Percentiles rank a stretch among this genome's conserved stretches.
These are phyloP conservation scores for Alsophila aescularia DNA, from an alignment of 2,888 invertebrate species.

Conservation along the genomic window DNA sequence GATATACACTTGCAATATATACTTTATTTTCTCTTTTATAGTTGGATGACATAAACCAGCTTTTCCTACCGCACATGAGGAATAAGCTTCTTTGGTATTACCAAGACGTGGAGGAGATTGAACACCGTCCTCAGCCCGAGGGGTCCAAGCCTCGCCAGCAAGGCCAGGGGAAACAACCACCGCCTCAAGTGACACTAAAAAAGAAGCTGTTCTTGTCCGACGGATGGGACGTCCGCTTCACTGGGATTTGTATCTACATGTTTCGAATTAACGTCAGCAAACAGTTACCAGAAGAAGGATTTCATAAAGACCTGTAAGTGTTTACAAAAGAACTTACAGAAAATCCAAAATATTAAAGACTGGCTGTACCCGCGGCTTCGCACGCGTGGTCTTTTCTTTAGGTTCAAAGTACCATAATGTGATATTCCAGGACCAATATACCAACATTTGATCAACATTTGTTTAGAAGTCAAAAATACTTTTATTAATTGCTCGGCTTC, in stretches of 20 bases:
- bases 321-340: neutral
- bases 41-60: conserved; percentile 94
- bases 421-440: too few species aligned
- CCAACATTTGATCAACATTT: too few species aligned
- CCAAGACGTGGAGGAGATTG: conserved; percentile 92
- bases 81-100: conserved; percentile 95
- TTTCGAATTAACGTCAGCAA: conserved; percentile 93
- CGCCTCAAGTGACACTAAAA: conserved; percentile 80
- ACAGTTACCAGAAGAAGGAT: conserved; percentile 96
- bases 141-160: conserved; percentile 73
- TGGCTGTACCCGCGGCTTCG: too few species aligned
- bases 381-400: too few species aligned
- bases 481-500: too few species aligned
- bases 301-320: conserved; percentile 91
- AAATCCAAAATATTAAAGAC: neutral
- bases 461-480: too few species aligned
- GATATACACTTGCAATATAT: too few species aligned
- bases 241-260: conserved; percentile 93
- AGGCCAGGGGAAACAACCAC: conserved; percentile 75
- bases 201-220: conserved; percentile 94
- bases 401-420: too few species aligned
- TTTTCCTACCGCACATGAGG: conserved; percentile 93
- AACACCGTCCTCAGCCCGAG: conserved; percentile 77
- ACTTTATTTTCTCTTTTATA: conserved; percentile 55
- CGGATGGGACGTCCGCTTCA: conserved; percentile 92